These are phyloP conservation scores for Steatocranus sp. DNA, from an alignment of 2,797 vertebrate species.

Conservation along the genomic window DNA sequence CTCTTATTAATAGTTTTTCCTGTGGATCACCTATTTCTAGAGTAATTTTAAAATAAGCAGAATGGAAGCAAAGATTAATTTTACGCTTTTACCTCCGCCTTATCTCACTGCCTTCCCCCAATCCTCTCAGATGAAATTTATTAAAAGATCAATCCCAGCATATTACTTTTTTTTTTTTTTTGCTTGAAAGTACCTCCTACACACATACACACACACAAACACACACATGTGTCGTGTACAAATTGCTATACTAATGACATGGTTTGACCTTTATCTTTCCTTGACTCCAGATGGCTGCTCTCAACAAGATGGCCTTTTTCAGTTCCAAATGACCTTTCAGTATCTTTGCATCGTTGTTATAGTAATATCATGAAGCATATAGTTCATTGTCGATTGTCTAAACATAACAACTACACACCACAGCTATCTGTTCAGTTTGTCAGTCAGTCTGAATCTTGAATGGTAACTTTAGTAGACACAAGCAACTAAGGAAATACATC, in stretches of 20 bases:
- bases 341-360: background rate
- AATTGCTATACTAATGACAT: background rate
- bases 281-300: background rate
- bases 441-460: background rate
- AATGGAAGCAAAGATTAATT: background rate
- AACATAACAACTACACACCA: background rate
- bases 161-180: background rate
- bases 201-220: background rate
- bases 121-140: background rate
- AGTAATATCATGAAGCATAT: background rate
- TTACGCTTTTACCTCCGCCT: background rate
- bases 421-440: background rate
- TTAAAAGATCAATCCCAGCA: background rate
- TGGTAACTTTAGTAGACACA: background rate
- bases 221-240: background rate
- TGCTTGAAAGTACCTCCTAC: background rate
- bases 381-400: constrained; percentile 6
- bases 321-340: constrained; percentile 26
- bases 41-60: background rate
- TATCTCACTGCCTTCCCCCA: background rate
- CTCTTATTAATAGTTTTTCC: background rate
- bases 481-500: background rate
- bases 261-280: constrained; percentile 27
- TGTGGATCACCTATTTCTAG: background rate
- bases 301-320: constrained; percentile 10